These are phyloP conservation scores for Himalopsyche kuldschensis DNA, from an alignment of 2,888 invertebrate species.

Conservation along the genomic window DNA sequence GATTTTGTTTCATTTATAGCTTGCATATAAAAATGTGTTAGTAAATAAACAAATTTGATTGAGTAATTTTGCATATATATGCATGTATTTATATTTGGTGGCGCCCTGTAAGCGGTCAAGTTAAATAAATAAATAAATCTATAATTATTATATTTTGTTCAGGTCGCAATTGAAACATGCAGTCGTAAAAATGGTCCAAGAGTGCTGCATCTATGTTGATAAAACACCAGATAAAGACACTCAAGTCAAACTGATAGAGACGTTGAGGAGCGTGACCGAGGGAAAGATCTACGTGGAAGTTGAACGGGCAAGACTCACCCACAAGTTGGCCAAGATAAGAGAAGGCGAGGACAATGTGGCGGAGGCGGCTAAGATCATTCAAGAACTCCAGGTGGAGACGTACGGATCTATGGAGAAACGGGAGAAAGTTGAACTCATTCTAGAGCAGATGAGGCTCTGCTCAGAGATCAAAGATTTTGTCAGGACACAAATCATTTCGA, in stretches of 20 bases:
- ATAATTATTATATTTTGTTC: background rate
- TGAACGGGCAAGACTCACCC: conserved; percentile 93
- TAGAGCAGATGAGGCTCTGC: conserved; percentile 98
- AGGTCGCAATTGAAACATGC: conserved; percentile 94
- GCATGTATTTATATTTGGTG: too few species aligned
- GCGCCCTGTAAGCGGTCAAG: too few species aligned
- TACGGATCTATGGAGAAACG: conserved; percentile 98
- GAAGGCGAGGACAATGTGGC: conserved; percentile 81
- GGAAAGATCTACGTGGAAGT: conserved; percentile 99
- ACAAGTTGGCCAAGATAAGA: conserved; percentile 82
- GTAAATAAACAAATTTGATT: too few species aligned
- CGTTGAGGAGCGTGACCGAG: conserved; percentile 91
- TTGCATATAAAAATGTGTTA: too few species aligned
- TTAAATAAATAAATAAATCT: too few species aligned
- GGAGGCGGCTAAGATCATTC: conserved; percentile 91
- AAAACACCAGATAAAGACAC: conserved; percentile 88
- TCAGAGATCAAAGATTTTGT: conserved; percentile 94
- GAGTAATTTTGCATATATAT: too few species aligned
- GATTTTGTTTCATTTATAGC: too few species aligned
- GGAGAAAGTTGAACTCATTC: conserved; percentile 94
- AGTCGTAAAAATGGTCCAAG: conserved; percentile 95
- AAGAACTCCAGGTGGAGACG: conserved; percentile 95
- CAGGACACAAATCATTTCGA: conserved; percentile 97
- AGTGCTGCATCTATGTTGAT: conserved; percentile 91
- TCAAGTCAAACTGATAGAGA: conserved; percentile 93